phyloP scores from a whole-genome alignment of 2,113 vertebrate genomes.

The Macquaria australasica region DNA sequence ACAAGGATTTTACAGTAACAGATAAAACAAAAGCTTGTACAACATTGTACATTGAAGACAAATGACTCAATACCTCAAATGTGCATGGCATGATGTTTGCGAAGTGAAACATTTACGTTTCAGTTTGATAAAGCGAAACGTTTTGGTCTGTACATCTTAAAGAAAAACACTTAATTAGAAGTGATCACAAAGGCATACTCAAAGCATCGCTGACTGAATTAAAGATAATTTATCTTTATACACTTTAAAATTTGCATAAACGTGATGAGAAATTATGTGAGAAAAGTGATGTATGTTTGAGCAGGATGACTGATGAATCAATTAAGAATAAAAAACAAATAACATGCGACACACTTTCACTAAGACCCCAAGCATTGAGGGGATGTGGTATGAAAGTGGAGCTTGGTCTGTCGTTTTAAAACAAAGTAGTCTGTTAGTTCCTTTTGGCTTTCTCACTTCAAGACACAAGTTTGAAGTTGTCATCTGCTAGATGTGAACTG shows the following conservation, averaged over 20 bases:
- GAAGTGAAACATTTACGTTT: neutral
- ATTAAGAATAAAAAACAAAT: neutral
- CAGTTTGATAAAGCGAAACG: neutral
- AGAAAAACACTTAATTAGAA: neutral
- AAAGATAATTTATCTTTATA: neutral
- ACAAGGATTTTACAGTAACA: neutral
- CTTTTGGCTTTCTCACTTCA: slow-evolving; percentile 34
- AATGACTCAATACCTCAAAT: neutral
- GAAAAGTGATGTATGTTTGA: neutral
- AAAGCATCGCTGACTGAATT: neutral
- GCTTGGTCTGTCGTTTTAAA: slow-evolving; percentile 31
- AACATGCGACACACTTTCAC: neutral
- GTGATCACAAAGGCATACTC: neutral
- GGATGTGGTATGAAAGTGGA: slow-evolving; percentile 61
- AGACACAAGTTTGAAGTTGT: slow-evolving; percentile 3
- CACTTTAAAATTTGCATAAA: neutral
- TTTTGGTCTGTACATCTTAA: neutral
- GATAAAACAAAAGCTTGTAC: neutral
- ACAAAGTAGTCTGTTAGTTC: neutral
- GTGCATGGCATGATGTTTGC: neutral
- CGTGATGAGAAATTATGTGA: neutral
- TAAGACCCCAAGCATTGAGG: slow-evolving; percentile 10
- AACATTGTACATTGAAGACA: neutral
- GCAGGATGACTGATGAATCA: neutral
- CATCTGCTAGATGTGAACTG: slow-evolving; percentile 34